Conservation (phyloP, 2,888 invertebrate genomes). For the Cheilosia urbana region DNA sequence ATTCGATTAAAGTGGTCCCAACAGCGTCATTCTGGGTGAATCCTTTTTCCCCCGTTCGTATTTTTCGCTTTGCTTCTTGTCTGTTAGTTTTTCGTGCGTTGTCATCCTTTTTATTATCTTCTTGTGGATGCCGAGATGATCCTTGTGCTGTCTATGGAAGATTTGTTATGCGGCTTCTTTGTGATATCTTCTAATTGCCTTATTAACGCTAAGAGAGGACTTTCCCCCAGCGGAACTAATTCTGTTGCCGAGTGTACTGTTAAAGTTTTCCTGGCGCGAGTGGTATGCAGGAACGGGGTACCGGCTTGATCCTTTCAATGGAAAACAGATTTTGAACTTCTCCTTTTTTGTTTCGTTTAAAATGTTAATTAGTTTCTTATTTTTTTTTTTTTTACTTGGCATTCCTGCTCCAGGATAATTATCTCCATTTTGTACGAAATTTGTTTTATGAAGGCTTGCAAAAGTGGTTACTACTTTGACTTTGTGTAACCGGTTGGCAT, state of each 20-base stretch:
- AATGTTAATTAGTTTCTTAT: constrained; percentile 67
- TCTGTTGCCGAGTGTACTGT: constrained; percentile 30
- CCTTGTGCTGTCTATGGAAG: constrained; percentile 26
- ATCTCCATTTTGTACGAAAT: constrained; percentile 58
- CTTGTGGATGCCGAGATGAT: constrained; percentile 23
- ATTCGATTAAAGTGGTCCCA: constrained; percentile 58
- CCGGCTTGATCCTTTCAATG: constrained; percentile 33
- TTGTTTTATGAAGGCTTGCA: constrained; percentile 39
- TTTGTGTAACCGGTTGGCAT: constrained; percentile 34
- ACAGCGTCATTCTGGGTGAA: constrained; percentile 28
- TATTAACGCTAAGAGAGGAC: constrained; percentile 53
- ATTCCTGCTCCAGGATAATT: constrained; percentile 42
- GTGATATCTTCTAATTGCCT: constrained; percentile 60
- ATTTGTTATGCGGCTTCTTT: constrained; percentile 36
- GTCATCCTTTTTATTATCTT: constrained; percentile 26
- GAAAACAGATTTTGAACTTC: constrained; percentile 44
- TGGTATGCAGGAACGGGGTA: background rate
- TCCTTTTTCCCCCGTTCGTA: constrained; percentile 5
- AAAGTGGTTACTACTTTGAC: constrained; percentile 43
- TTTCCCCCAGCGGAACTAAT: constrained; percentile 39
- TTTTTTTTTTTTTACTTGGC: background rate
- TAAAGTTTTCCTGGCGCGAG: constrained; percentile 37
- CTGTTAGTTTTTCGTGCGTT: constrained; percentile 12
- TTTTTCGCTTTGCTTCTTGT: background rate
- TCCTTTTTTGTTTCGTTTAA: constrained; percentile 55